These are phyloP conservation scores for Epinephelus lanceolatus DNA, from an alignment of 2,113 vertebrate species.

Conservation along the genomic window DNA sequence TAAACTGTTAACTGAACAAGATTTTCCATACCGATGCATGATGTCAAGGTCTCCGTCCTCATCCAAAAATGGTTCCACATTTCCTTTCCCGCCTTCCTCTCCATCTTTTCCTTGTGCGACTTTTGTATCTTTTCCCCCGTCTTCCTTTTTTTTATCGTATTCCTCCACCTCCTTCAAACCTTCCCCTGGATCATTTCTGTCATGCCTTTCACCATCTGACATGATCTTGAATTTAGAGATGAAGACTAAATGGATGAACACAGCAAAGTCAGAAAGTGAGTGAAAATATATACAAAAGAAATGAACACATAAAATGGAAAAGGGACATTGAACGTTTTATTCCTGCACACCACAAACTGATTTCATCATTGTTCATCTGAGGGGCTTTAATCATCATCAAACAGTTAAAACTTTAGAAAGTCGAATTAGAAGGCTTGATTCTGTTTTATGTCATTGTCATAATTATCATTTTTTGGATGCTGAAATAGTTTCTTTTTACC, in stretches of 20 bases:
- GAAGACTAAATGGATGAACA: slow-evolving; percentile 86
- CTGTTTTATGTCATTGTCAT: neutral
- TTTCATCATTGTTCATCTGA: neutral
- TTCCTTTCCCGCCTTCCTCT: slow-evolving; percentile 11
- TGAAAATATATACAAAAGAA: neutral
- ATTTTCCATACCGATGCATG: slow-evolving; percentile 75
- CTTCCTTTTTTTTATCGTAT: neutral
- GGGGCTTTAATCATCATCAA: neutral
- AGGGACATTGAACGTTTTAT: neutral
- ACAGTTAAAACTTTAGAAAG: neutral
- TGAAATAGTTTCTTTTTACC: neutral
- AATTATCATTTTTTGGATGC: neutral
- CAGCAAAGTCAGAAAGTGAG: neutral
- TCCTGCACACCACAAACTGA: neutral
- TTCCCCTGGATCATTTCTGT: neutral
- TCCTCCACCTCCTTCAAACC: neutral
- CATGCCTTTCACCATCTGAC: slow-evolving; percentile 58
- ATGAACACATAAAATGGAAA: neutral
- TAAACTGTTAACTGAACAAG: neutral
- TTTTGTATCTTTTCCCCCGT: neutral
- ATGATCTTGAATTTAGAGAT: slow-evolving; percentile 90
- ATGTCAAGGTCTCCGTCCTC: slow-evolving; percentile 93
- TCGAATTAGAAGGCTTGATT: neutral
- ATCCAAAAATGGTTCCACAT: slow-evolving; percentile 80
- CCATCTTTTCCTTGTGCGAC: neutral